These are phyloP conservation scores for Zenarchopterus dispar DNA, from an alignment of 2,797 vertebrate genomes.

Conservation along the genomic window DNA sequence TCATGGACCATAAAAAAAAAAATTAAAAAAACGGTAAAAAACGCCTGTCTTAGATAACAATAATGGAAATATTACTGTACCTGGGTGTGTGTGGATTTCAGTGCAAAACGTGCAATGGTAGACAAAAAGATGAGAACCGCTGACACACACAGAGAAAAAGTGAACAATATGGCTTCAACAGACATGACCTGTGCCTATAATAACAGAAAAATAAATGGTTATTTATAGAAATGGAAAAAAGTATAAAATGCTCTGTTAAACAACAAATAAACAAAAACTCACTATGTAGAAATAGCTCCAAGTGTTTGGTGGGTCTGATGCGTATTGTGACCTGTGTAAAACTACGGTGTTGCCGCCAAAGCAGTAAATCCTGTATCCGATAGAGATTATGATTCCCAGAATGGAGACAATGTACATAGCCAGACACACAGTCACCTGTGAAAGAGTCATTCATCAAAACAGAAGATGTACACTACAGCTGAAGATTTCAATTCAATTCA, in stretches of 20 bases:
- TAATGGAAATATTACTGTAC: slow-evolving; percentile 31
- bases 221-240: background rate
- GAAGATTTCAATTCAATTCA: too few relatives aligned
- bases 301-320: background rate
- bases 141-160: slow-evolving; percentile 46
- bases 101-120: slow-evolving; percentile 46
- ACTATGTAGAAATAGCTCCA: background rate
- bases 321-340: too few relatives aligned
- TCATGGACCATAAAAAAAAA: too few relatives aligned
- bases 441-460: slow-evolving; percentile 4
- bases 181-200: fast-evolving
- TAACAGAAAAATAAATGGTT: background rate
- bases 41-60: background rate
- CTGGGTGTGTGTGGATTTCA: slow-evolving; percentile 70
- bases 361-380: background rate
- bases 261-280: slow-evolving; percentile 15
- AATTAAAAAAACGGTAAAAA: too few relatives aligned
- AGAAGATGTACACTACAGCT: background rate
- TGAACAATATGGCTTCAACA: slow-evolving; percentile 44
- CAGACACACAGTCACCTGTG: slow-evolving; percentile 74
- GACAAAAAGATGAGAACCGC: slow-evolving; percentile 69
- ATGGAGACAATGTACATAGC: slow-evolving; percentile 70
- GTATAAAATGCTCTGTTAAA: background rate
- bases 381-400: slow-evolving; percentile 47
- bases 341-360: fast-evolving